Conservation (phyloP, 2,797 vertebrate species). For the Perodicticus potto region DNA sequence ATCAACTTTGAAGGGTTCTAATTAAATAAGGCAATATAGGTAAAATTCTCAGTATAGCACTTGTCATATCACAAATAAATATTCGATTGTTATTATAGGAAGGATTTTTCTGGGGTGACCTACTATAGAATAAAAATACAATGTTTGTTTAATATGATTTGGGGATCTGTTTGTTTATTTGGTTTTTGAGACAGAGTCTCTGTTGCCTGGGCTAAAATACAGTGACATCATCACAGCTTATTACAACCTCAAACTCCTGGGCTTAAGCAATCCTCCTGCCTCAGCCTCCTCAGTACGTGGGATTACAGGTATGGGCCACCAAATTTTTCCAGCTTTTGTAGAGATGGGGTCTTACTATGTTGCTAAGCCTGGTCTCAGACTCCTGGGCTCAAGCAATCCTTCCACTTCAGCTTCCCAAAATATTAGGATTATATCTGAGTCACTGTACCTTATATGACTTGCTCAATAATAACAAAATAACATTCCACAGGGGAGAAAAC, state of each 20-base stretch:
- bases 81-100: constrained; percentile 37
- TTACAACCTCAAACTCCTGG: not conserved
- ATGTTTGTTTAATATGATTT: not conserved
- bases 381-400: not conserved
- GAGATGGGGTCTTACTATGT: not conserved
- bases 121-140: constrained; percentile 16
- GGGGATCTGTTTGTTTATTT: not conserved
- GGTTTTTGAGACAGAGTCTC: not conserved
- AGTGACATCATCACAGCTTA: not conserved
- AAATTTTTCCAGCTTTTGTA: not conserved
- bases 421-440: not conserved
- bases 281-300: not conserved
- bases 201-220: not conserved
- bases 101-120: not conserved
- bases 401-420: not conserved
- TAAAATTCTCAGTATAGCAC: not conserved
- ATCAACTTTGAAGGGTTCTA: not conserved
- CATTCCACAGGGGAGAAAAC: constrained; percentile 36
- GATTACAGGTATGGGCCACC: not conserved
- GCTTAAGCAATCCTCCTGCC: not conserved
- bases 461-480: constrained; percentile 37
- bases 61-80: not conserved
- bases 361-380: not conserved
- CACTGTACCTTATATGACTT: not conserved
- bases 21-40: constrained; percentile 30